A percentile compares a stretch with the other conserved stretches of the same genome.
Evolutionary conservation across 1,140 invertebrate species (phyloP).

Genomic region (Trissolcus basalis): DNA sequence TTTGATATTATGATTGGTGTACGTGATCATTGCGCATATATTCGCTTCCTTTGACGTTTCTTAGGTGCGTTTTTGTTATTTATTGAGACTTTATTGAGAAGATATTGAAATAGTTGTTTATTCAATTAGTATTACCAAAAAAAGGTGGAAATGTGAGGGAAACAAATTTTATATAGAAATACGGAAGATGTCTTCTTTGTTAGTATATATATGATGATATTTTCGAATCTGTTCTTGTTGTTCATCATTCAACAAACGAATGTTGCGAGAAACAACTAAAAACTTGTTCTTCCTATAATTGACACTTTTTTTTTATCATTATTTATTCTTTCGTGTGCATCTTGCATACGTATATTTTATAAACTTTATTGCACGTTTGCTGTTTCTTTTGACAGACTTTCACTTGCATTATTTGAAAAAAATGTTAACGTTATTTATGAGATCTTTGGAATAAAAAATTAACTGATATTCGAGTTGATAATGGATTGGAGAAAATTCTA

Average conservation of each 20-base stretch:
- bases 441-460: too few species aligned
- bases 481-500: too few species aligned
- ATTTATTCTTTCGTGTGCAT: conserved; percentile 14
- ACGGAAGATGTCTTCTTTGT: conserved; percentile 33
- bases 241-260: conserved; percentile 6
- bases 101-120: conserved; percentile 40
- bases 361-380: conserved; percentile 27
- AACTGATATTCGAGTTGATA: too few species aligned
- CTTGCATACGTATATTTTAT: conserved; percentile 3
- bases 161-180: conserved; percentile 7
- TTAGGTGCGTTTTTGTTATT: conserved; percentile 43
- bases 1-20: conserved; percentile 20
- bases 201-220: conserved; percentile 31
- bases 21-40: conserved; percentile 22
- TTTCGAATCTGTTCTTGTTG: conserved; percentile 23
- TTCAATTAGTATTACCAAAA: conserved; percentile 33
- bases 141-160: conserved; percentile 6
- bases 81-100: conserved; percentile 20
- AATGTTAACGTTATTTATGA: too few species aligned
- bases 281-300: conserved; percentile 29
- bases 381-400: conserved; percentile 2
- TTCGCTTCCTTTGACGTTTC: conserved; percentile 47
- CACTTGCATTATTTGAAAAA: neutral
- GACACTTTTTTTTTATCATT: conserved; percentile 9
- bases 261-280: conserved; percentile 36